Base-by-base conservation (phyloP, 2,888 invertebrate genomes). In the Meganola albula region DNA sequence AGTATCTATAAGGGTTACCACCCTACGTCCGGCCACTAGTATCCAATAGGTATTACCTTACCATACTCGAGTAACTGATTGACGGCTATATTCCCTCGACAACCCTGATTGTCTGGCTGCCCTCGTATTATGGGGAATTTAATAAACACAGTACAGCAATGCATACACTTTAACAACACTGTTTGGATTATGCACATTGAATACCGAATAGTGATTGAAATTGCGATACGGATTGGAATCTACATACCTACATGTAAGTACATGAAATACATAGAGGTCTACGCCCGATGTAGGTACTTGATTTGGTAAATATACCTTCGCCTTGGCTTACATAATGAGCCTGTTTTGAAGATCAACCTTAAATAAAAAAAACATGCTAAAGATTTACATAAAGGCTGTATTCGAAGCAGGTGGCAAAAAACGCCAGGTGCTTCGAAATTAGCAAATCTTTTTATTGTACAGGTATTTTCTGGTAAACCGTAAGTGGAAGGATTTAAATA, bases 31-130 rank as follows among this genome's bases (percentile, higher is more conserved):
- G 64, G 61, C 57, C 40, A 54, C 48, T 38, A 49, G 58, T 69
- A 71, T 74, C 70, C 57, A 39, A 54, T 48, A 37, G 49, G 58
- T 69, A 71, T 74, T 70, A 40, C 41, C 59, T 69, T 60, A 66
- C 72, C 66, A 44, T 63, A 53, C 41, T 53, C 35, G 47, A 60
- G 56, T 58, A 56, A 57, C 59, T 73, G 79, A 77, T 75, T 74
- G 79, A 78, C 79, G 66, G 71, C 56, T 62, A 55, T 64, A 68
- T 67, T 73, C 74, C 74, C 72, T 64, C 60, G 64, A 62, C 71
- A 70, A 62, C 71, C 73, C 69, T 74, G 75, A 73, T 72, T 60
- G 67, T 65, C 62, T 56, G 62, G 49, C 65, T 66, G 61, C 67
- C 73, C 74, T 65, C 66, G 49, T 65, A 70, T 73, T 72, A 73